Base-by-base conservation (phyloP, 2,113 vertebrate species). In the Hippolais icterina region DNA sequence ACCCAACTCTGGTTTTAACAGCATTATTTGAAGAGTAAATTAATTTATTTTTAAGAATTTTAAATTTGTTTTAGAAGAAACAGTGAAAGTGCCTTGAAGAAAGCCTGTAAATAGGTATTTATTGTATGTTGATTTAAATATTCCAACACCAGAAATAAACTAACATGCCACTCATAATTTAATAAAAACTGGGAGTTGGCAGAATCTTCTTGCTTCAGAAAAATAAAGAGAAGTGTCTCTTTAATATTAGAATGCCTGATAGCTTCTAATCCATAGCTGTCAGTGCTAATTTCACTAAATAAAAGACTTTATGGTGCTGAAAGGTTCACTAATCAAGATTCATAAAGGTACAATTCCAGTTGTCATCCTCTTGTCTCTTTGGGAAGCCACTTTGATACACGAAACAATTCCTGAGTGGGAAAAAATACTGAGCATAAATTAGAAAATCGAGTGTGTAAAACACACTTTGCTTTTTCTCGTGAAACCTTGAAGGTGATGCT, bases 321-420 rank as follows among this genome's bases (percentile, higher is more conserved):
- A 97, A 91, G 74, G 57, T 92, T 96, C 93, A 77, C 89, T 96
- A 89, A 96, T 97, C 90, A 97, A 74, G 91, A 95, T 96, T 83
- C 83, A 88, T 86, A 80, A 94, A 95, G 88, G 59, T 80, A 89
- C 77, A 95, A 83, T 96, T 94, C 90, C 91, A 71, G 39, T 94
- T 96, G 89, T 93, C 94, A 89, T 86, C 80, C 42, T 87, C 81
- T 87, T 93, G 83, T 87, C 82, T 84, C 75, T 90, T 88, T 52
- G 92, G 93, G 93, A 86, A 84, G 68, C 80, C 72, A 69, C 64
- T 87, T 82, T 53, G 75, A 56, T 86, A 95, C 64, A 87, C 6
- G 10, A 91, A 97, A 63, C 27, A 65, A 68, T 54, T 96, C 93
- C 79, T 83, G 72, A 90, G 56, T 44, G 33, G 63, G 16, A 47